These are phyloP conservation scores for Heterodera carotae DNA, from an alignment of 1,140 invertebrate species.

Conservation along the genomic window DNA sequence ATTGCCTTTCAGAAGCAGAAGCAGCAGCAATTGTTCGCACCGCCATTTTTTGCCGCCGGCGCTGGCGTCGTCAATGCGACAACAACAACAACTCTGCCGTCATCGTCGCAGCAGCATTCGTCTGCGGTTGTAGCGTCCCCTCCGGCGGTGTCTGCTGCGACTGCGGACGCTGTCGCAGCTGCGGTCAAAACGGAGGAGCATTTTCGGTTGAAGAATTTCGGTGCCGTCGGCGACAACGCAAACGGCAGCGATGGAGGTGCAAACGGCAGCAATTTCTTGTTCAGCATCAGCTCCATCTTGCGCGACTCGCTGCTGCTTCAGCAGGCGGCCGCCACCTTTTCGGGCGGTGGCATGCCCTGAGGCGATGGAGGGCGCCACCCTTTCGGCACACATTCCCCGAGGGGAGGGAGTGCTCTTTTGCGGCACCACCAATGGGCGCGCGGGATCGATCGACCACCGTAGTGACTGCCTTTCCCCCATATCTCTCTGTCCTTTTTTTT, in stretches of 20 bases:
- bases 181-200: slow-evolving; percentile 15
- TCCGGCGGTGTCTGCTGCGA: background rate
- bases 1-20: background rate
- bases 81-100: background rate
- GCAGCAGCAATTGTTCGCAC: background rate
- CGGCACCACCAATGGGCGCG: too few species aligned
- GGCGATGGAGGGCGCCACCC: too few species aligned
- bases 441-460: too few species aligned
- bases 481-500: background rate
- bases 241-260: background rate
- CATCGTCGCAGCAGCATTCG: too few species aligned
- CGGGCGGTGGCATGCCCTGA: background rate
- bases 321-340: background rate
- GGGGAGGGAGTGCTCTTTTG: too few species aligned
- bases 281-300: slow-evolving; percentile 1
- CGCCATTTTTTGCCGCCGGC: background rate
- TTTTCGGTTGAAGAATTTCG: background rate
- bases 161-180: background rate
- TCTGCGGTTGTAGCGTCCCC: background rate
- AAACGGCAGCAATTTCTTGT: background rate
- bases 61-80: background rate
- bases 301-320: slow-evolving; percentile 11
- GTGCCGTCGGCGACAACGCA: background rate
- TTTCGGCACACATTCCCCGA: too few species aligned
- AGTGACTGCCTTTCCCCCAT: background rate